Evolutionary conservation across 2,888 invertebrate genomes (phyloP).

Genomic region (Cheilosia scutellata): DNA sequence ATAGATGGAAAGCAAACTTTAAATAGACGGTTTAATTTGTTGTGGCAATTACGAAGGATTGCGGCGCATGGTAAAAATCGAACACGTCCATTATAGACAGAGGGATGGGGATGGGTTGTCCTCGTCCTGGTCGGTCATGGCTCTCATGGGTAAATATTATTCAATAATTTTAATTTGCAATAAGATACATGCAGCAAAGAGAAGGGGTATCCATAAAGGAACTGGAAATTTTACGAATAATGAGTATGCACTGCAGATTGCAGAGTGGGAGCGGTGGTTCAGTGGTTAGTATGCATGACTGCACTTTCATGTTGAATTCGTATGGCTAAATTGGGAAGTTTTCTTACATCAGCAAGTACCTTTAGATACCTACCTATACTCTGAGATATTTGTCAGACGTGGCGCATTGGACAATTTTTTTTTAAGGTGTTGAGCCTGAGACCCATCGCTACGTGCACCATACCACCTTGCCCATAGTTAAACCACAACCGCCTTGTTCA

Average conservation of each 20-base stretch:
- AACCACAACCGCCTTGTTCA: too few relatives aligned
- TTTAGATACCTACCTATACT: too few relatives aligned
- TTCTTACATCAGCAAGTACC: too few relatives aligned
- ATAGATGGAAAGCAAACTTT: conserved; percentile 16
- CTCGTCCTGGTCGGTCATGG: neutral
- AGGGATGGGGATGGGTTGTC: neutral
- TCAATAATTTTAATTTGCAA: conserved; percentile 60
- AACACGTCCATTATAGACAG: neutral
- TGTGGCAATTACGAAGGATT: conserved; percentile 34
- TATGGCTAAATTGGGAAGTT: too few relatives aligned
- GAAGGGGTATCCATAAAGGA: neutral
- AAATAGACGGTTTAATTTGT: conserved; percentile 44
- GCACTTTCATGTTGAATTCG: too few relatives aligned
- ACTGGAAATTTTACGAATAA: neutral
- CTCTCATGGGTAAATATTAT: conserved; percentile 51
- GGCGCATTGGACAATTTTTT: too few relatives aligned
- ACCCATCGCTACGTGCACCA: too few relatives aligned
- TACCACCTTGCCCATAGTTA: too few relatives aligned
- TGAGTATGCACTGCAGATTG: neutral
- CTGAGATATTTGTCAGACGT: too few relatives aligned
- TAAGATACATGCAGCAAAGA: neutral
- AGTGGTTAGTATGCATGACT: too few relatives aligned
- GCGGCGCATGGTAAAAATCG: neutral
- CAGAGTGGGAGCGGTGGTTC: too few relatives aligned
- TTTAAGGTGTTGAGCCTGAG: too few relatives aligned